Base-by-base conservation (phyloP, 1,140 invertebrate species). In the Diabrotica undecimpunctata region DNA sequence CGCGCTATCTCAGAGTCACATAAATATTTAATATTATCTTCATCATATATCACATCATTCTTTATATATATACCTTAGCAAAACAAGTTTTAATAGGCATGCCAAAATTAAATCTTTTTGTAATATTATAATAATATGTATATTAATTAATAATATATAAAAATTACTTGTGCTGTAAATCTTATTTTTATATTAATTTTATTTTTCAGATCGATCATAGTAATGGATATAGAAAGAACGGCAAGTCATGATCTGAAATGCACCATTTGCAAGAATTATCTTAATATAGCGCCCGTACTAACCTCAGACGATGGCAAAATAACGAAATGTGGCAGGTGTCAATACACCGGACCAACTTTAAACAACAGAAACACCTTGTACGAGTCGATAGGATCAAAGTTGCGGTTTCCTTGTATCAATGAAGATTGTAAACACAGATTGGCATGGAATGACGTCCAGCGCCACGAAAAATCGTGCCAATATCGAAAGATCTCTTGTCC, bases 391-490 rank as follows among this genome's bases (percentile, higher is more conserved):
- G 61, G 61, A 7, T 39, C 61, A 12, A 62, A 62, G 54, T 46
- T 62, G 37, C 53, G 35, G 10, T 62, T 62, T 62, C 61, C 61
- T 37, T 62, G 61, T 38, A 62, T 62, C 36, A 54, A 62, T 37
- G 14, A 53, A 5, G 51, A 62, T 37, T 62, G 61, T 37, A 54
- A n/a, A 13, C 25, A 38, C 2, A 54, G 61, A 6, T 35, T 62
- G 51, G 35, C 61, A 7, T 62, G 61, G 61, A 54, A 38, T 37
- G 61, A 62, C n/a, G 61, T 62, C 5, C 51, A 62, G 25, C 9
- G 52, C 0, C 61, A 62, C 36, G 61, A 62, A 25, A 62, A 38
- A 25, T 62, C 61, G 6, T 62, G 61, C 51, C n/a, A 39, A 11
- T 8, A 54, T 35, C 50, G 61, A 52, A 53, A 54, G 37, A 62